phyloP scores from a whole-genome alignment of 2,797 vertebrate genomes.

The Acrossocheilus fasciatus region DNA sequence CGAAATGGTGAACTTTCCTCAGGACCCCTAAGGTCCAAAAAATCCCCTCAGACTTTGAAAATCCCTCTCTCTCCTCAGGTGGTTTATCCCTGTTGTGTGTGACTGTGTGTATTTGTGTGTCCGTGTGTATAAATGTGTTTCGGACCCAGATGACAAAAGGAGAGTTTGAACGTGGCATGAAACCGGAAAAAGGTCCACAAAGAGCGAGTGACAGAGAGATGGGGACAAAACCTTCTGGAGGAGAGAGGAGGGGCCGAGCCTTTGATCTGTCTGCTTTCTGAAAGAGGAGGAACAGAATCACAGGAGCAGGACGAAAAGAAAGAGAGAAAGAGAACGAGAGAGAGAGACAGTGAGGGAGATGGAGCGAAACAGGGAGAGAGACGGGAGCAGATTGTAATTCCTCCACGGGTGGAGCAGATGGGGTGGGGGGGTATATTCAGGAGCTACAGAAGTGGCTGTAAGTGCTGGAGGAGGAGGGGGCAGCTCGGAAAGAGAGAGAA shows the following conservation, averaged over 20 bases:
- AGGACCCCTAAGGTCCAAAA: slow-evolving; percentile 35
- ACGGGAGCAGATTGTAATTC: slow-evolving; percentile 55
- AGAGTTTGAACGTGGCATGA: slow-evolving; percentile 70
- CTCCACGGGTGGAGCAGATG: slow-evolving; percentile 43
- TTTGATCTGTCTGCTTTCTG: slow-evolving; percentile 59
- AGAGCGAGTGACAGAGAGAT: slow-evolving; percentile 61
- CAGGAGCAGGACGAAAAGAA: slow-evolving; percentile 40
- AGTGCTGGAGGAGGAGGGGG: slow-evolving; percentile 63
- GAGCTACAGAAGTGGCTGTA: slow-evolving; percentile 72
- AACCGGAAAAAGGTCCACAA: slow-evolving; percentile 73
- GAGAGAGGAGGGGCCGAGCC: slow-evolving; percentile 56
- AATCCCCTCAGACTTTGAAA: slow-evolving; percentile 69
- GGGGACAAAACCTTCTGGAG: slow-evolving; percentile 63
- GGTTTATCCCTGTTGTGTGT: slow-evolving; percentile 71
- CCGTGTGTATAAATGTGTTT: slow-evolving; percentile 55
- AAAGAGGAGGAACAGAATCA: slow-evolving; percentile 58
- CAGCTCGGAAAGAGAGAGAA: slow-evolving; percentile 35
- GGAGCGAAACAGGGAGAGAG: slow-evolving; percentile 44
- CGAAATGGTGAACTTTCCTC: slow-evolving; percentile 22
- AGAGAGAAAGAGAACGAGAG: slow-evolving; percentile 26
- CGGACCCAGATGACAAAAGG: slow-evolving; percentile 69
- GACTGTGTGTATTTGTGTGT: slow-evolving; percentile 51
- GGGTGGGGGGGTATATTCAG: slow-evolving; percentile 23
- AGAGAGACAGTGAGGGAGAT: slow-evolving; percentile 42
- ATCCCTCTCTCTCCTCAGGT: slow-evolving; percentile 77